Base-by-base conservation (phyloP, 2,888 invertebrate species). In the Himalopsyche tibetana region DNA sequence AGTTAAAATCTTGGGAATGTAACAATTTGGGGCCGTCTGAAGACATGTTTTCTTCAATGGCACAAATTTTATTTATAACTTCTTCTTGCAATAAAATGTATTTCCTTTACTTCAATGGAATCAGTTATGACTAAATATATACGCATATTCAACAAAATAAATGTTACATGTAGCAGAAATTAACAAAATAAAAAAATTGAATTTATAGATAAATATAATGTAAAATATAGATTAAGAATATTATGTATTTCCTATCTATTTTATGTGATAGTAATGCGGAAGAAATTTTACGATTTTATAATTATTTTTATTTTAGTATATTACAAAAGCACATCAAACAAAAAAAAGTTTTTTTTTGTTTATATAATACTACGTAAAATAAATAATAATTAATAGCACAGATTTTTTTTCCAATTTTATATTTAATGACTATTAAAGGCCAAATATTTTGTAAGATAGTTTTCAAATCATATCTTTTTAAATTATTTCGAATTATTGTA, bases 361-460 rank as follows among this genome's bases (percentile, higher is more conserved):
- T 63, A 19, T 63, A 28, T 11, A 15, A 51, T 15, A 51, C 28
- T 12, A 63, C 63, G 19, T 19, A 19, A 63, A 63, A 63, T 63
- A 63, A 63, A 19, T 63, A 63, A n/a, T 63, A 63, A 19, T 63
- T 63, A 63, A 19, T 15, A 63, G 63, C 63, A 63, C 63, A 63
- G 63, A 19, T 63, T 63, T 63, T 63, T 55, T 63, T 63, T 63
- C 19, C 63, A 19, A 63, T 63, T 63, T 28, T 63, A n/a, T 63
- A 63, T 63, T 63, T 19, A 63, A 63, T 19, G 28, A 63, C 63
- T 63, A 63, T 63, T 63, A n/a, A 63, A 63, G 63, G 63, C 63
- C 63, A 63, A 63, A 63, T 63, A 63, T 63, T 63, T 63, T 63
- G 63, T 63, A 63, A 63, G 63, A 63, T 63, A 63, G 28, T 63